These are phyloP conservation scores for Rhynchotus rufescens DNA, from an alignment of 2,797 vertebrate species.

Conservation along the genomic window DNA sequence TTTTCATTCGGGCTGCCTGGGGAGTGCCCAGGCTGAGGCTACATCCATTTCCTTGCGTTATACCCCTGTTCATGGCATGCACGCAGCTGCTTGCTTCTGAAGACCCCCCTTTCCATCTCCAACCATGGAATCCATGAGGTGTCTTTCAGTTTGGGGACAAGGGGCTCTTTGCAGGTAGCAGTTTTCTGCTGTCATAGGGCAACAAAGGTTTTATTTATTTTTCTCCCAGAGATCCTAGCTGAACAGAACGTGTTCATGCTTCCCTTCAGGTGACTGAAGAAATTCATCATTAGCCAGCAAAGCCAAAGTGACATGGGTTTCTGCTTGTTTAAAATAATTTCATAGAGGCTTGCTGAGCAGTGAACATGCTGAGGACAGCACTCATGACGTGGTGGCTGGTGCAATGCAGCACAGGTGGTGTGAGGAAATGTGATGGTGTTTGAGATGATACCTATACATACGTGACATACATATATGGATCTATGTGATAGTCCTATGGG, in stretches of 20 bases:
- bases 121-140: not conserved
- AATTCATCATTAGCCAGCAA: not conserved
- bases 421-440: not conserved
- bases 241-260: not conserved
- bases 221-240: not conserved
- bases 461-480: not conserved
- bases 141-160: not conserved
- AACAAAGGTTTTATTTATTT: not conserved
- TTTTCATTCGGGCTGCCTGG: not conserved
- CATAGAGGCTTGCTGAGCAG: not conserved
- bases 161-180: not conserved
- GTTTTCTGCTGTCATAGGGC: not conserved
- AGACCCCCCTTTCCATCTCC: not conserved
- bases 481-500: not conserved
- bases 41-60: not conserved
- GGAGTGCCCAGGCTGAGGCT: not conserved
- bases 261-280: not conserved
- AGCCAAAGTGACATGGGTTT: not conserved
- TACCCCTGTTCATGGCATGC: not conserved
- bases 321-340: not conserved
- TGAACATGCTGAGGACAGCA: not conserved
- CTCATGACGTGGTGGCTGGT: not conserved
- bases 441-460: not conserved
- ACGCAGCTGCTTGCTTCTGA: not conserved
- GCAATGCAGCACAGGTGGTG: not conserved